These are phyloP conservation scores for Oostethus manadensis DNA, from an alignment of 2,113 vertebrate genomes.

Conservation along the genomic window DNA sequence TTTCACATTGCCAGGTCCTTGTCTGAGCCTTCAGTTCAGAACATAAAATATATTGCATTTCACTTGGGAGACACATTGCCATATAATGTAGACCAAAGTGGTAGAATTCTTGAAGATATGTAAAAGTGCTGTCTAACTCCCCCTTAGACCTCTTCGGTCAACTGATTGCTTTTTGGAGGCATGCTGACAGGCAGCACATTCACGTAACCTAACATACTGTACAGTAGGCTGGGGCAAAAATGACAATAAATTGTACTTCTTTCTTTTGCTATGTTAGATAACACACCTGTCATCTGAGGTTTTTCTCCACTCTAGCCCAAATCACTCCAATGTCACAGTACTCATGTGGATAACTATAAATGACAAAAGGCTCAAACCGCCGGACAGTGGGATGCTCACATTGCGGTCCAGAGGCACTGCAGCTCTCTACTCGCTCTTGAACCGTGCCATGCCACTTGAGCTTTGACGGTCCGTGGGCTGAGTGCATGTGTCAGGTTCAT, in stretches of 20 bases:
- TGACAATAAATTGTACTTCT: no score
- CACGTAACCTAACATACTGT: neutral
- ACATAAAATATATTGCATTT: neutral
- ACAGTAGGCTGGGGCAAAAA: no score
- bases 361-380: conserved; percentile 3
- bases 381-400: neutral
- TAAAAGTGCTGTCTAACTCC: neutral
- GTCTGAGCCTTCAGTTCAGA: neutral
- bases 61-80: neutral
- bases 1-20: neutral
- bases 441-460: conserved; percentile 43
- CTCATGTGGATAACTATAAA: neutral
- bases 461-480: conserved; percentile 46
- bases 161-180: no score
- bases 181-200: neutral
- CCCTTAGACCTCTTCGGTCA: neutral
- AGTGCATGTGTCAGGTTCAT: conserved; percentile 57
- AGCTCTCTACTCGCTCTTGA: conserved; percentile 26
- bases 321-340: neutral
- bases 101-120: neutral
- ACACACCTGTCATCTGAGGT: no score
- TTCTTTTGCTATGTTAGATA: no score
- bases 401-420: neutral
- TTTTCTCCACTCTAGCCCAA: neutral
- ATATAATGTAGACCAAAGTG: neutral